Conservation (phyloP, 2,113 vertebrate genomes). For the Holacanthus passer region DNA sequence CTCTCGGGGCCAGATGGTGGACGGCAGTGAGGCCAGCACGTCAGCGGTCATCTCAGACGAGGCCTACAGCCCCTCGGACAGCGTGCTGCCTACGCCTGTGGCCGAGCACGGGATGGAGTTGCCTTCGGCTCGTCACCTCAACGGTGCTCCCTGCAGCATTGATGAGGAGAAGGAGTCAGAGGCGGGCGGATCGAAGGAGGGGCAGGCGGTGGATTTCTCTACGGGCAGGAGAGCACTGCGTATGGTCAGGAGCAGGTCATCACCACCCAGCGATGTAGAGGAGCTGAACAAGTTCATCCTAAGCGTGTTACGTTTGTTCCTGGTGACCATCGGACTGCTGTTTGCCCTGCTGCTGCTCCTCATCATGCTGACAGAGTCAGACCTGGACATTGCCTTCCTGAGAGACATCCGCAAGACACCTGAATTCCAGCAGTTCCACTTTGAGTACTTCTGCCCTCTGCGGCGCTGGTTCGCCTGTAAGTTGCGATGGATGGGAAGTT, state of each 20-base stretch:
- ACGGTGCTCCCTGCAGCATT: conserved; percentile 89
- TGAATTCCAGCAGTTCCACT: conserved; percentile 98
- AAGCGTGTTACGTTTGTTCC: conserved; percentile 94
- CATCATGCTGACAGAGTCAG: conserved; percentile 95
- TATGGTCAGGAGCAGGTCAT: conserved; percentile 66
- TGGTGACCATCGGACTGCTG: conserved; percentile 95
- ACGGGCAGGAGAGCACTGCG: conserved; percentile 84
- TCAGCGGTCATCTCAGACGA: conserved; percentile 89
- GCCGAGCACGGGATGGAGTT: conserved; percentile 91
- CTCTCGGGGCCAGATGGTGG: conserved; percentile 79
- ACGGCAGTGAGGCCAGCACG: conserved; percentile 85
- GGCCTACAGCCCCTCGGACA: conserved; percentile 92
- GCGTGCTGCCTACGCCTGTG: conserved; percentile 93
- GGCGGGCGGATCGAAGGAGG: conserved; percentile 76
- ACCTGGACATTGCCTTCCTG: conserved; percentile 97
- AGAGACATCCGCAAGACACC: conserved; percentile 97
- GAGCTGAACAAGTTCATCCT: conserved; percentile 95
- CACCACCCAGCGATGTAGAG: conserved; percentile 82
- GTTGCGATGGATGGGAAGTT: conserved; percentile 91
- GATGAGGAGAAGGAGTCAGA: conserved; percentile 90
- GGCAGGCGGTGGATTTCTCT: conserved; percentile 77
- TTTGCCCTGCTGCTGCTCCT: conserved; percentile 95
- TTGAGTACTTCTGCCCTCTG: conserved; percentile 98
- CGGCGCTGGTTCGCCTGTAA: conserved; percentile 98
- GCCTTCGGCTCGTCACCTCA: conserved; percentile 87